These are phyloP conservation scores for Cheilosia variabilis DNA, from an alignment of 2,888 invertebrate genomes.

Conservation along the genomic window DNA sequence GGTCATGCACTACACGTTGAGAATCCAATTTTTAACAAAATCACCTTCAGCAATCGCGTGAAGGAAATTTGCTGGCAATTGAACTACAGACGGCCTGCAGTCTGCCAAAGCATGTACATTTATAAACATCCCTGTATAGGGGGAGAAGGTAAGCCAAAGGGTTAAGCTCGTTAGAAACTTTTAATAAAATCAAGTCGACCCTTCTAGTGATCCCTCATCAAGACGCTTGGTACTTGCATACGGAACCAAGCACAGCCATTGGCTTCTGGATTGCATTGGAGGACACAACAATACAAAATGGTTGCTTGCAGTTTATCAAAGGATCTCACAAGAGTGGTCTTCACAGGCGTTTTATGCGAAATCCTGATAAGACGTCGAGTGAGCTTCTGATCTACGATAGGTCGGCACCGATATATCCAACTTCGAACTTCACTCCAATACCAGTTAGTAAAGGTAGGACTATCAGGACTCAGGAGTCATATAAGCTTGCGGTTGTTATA, in stretches of 20 bases:
- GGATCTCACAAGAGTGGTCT: slow-evolving; percentile 95
- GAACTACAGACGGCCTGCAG: slow-evolving; percentile 90
- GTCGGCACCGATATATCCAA: slow-evolving; percentile 88
- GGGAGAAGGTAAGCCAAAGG: slow-evolving; percentile 88
- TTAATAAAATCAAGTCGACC: background rate
- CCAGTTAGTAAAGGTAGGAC: slow-evolving; percentile 93
- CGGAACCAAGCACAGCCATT: slow-evolving; percentile 91
- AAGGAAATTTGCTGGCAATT: slow-evolving; percentile 90
- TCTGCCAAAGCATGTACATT: slow-evolving; percentile 99
- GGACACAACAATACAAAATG: slow-evolving; percentile 96
- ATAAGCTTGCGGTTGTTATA: background rate
- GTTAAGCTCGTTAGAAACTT: too few relatives aligned
- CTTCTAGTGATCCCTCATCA: slow-evolving; percentile 89
- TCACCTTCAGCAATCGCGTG: slow-evolving; percentile 93
- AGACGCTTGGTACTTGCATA: slow-evolving; percentile 94
- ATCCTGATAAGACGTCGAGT: slow-evolving; percentile 87
- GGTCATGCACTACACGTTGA: slow-evolving; percentile 88
- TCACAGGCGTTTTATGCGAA: slow-evolving; percentile 88
- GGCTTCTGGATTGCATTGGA: slow-evolving; percentile 99
- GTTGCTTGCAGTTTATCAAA: slow-evolving; percentile 96
- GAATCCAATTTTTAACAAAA: slow-evolving; percentile 87
- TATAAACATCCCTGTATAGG: slow-evolving; percentile 97
- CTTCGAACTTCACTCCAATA: slow-evolving; percentile 90
- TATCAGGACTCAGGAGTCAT: too few relatives aligned
- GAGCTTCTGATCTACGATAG: slow-evolving; percentile 88